These are phyloP conservation scores for Sylvicola cinctus DNA, from an alignment of 2,888 invertebrate genomes.

Conservation along the genomic window DNA sequence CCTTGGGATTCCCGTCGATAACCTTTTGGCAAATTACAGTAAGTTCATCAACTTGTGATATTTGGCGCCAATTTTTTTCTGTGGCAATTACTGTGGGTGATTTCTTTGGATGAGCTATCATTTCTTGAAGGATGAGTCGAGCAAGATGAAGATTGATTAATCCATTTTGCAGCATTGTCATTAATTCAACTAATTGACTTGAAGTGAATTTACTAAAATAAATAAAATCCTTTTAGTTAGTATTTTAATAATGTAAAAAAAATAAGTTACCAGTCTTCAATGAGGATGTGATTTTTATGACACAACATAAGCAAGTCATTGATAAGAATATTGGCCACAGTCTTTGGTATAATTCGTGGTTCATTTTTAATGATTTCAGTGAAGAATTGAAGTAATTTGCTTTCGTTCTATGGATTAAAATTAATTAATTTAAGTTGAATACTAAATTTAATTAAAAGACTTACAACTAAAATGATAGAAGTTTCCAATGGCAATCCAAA, in stretches of 20 bases:
- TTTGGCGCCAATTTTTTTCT: conserved; percentile 40
- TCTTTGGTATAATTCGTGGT: conserved; percentile 28
- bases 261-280: conserved; percentile 41
- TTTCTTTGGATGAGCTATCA: conserved; percentile 23
- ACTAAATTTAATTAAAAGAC: conserved; percentile 10
- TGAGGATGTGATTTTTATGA: conserved; percentile 37
- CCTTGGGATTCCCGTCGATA: conserved; percentile 40
- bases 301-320: conserved; percentile 45
- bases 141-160: conserved; percentile 40
- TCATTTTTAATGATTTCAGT: conserved; percentile 32
- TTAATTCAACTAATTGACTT: conserved; percentile 35
- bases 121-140: conserved; percentile 28
- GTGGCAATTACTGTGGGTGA: conserved; percentile 32
- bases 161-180: conserved; percentile 35
- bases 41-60: conserved; percentile 37
- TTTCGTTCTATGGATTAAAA: conserved; percentile 29
- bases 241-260: too few relatives aligned
- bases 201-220: conserved; percentile 29
- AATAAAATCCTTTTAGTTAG: too few relatives aligned
- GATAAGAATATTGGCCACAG: conserved; percentile 45
- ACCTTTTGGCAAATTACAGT: conserved; percentile 36
- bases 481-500: conserved; percentile 37
- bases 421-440: conserved; percentile 2
- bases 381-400: conserved; percentile 24
- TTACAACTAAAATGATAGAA: conserved; percentile 48